Conservation (phyloP, 2,888 invertebrate species). For the Zaprionus obscuricornis region DNA sequence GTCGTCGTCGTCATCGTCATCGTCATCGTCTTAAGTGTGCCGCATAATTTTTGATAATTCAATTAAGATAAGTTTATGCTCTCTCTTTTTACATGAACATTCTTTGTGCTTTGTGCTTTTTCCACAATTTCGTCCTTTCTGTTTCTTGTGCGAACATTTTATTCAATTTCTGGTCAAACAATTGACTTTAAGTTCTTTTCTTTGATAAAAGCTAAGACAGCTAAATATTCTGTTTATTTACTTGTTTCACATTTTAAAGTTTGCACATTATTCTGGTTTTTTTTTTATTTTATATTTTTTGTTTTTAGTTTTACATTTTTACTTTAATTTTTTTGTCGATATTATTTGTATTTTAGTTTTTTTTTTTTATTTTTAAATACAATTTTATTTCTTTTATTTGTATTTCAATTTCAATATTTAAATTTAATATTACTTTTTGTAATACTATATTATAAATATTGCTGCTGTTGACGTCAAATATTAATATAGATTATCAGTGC, state of each 20-base stretch:
- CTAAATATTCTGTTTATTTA: conserved; percentile 62
- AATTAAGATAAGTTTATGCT: conserved; percentile 72
- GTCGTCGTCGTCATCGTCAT: conserved; percentile 9
- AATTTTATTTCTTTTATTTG: not conserved
- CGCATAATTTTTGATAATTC: conserved; percentile 74
- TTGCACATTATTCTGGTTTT: no score
- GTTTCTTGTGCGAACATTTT: conserved; percentile 29
- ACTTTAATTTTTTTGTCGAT: no score
- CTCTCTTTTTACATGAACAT: conserved; percentile 29
- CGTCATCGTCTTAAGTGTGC: conserved; percentile 60
- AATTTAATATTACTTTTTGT: not conserved
- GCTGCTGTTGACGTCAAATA: no score
- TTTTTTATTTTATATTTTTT: conserved; percentile 45
- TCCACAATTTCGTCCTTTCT: not conserved
- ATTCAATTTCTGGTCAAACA: conserved; percentile 52
- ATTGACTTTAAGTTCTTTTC: conserved; percentile 37
- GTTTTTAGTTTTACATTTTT: no score
- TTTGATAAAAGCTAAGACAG: conserved; percentile 44
- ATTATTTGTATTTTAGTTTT: no score
- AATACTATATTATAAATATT: not conserved
- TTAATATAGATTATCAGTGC: no score
- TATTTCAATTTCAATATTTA: conserved; percentile 9
- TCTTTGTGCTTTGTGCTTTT: conserved; percentile 2
- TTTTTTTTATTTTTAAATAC: conserved; percentile 2
- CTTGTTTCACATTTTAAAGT: conserved; percentile 63